phyloP scores from a whole-genome alignment of 2,797 vertebrate species.

The Lithobates pipiens region DNA sequence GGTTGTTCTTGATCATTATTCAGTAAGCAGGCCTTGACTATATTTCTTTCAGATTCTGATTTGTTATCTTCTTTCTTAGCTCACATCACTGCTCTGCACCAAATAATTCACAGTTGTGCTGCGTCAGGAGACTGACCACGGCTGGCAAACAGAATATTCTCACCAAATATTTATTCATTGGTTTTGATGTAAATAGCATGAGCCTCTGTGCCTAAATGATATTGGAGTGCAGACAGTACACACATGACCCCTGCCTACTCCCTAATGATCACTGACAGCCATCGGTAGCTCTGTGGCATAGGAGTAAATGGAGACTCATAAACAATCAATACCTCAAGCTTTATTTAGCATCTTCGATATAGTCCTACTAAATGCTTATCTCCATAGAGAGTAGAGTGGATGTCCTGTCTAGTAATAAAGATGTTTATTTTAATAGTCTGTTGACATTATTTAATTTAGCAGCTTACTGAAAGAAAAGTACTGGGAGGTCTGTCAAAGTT shows the following conservation, averaged over 20 bases:
- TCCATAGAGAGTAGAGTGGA: neutral
- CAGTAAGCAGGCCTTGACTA: constrained; percentile 27
- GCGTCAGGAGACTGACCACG: constrained; percentile 4
- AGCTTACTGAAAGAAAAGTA: neutral
- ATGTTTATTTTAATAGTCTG: neutral
- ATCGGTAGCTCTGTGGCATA: neutral
- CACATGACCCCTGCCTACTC: constrained; percentile 2
- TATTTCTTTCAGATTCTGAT: constrained; percentile 42
- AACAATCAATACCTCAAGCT: constrained; percentile 30
- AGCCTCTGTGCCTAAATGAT: neutral
- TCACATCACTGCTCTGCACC: constrained; percentile 29
- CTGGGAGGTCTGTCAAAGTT: neutral
- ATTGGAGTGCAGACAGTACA: neutral
- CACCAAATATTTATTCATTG: constrained; percentile 20
- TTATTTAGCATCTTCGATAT: constrained; percentile 21
- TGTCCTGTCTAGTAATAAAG: constrained; percentile 21
- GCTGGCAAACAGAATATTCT: constrained; percentile 22
- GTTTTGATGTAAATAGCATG: constrained; percentile 14
- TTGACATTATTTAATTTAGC: neutral
- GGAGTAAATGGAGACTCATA: constrained; percentile 1
- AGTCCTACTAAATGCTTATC: constrained; percentile 5
- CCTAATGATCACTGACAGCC: neutral
- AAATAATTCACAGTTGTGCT: constrained; percentile 25
- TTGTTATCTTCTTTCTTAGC: constrained; percentile 35
- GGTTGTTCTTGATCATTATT: constrained; percentile 25